Conservation (phyloP, 2,113 vertebrate genomes). For the Calidris pygmaea region DNA sequence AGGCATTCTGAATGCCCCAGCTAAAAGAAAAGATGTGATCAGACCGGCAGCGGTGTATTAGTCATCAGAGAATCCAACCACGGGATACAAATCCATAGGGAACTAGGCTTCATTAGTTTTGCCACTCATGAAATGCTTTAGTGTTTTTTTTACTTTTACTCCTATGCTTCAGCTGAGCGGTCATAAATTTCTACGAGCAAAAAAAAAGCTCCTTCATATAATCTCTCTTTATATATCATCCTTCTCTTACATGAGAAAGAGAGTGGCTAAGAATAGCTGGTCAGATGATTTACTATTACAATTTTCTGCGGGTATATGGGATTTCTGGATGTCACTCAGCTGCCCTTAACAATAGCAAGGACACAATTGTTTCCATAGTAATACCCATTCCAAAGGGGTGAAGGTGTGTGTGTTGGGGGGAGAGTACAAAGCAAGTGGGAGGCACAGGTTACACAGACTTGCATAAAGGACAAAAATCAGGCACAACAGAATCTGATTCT, state of each 20-base stretch:
- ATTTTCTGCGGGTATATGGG: conserved; percentile 61
- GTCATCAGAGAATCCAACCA: conserved; percentile 54
- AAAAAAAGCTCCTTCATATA: conserved; percentile 31
- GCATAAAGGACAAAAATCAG: conserved; percentile 33
- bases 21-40: conserved; percentile 36
- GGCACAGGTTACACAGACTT: conserved; percentile 12
- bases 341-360: conserved; percentile 62
- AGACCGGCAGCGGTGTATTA: not conserved
- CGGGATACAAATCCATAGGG: conserved; percentile 21
- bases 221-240: conserved; percentile 48
- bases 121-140: conserved; percentile 19
- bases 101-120: conserved; percentile 56
- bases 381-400: conserved; percentile 52
- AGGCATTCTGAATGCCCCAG: conserved; percentile 2
- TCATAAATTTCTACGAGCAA: not conserved
- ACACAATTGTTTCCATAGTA: conserved; percentile 68
- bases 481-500: conserved; percentile 3
- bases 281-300: conserved; percentile 70
- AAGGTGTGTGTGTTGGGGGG: conserved; percentile 46
- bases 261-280: conserved; percentile 58
- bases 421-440: conserved; percentile 35
- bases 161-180: not conserved
- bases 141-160: conserved; percentile 38
- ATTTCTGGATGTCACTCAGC: conserved; percentile 62
- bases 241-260: conserved; percentile 38